Evolutionary conservation across 2,888 invertebrate species (phyloP).

Genomic region (Pycnomerus fuliginosus): DNA sequence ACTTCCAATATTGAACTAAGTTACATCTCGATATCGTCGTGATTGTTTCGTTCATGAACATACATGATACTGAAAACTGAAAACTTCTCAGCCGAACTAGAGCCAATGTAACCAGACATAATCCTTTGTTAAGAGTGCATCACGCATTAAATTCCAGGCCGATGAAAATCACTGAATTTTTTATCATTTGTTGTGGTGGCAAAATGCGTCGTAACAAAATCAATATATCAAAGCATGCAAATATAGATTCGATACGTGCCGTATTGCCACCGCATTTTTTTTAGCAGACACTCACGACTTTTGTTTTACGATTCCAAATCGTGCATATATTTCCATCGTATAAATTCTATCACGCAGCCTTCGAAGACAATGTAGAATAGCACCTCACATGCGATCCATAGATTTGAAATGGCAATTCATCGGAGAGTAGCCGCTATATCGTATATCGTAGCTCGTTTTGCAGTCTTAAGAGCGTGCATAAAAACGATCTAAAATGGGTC

Average conservation of each 20-base stretch:
- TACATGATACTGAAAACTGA: too few relatives aligned
- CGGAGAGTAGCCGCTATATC: not conserved
- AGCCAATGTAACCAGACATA: too few relatives aligned
- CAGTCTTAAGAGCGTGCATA: too few relatives aligned
- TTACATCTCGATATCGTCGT: too few relatives aligned
- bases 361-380: constrained; percentile 5
- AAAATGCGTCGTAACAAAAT: constrained; percentile 3
- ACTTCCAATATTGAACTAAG: too few relatives aligned
- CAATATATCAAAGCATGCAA: constrained; percentile 10
- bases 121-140: too few relatives aligned
- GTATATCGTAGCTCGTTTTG: not conserved
- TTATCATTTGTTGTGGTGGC: not conserved
- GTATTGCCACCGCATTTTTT: constrained; percentile 12
- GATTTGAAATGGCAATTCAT: constrained; percentile 7
- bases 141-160: too few relatives aligned
- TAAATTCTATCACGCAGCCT: constrained; percentile 15
- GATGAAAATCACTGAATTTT: too few relatives aligned
- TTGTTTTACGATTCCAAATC: constrained; percentile 8
- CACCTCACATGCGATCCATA: constrained; percentile 11
- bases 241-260: constrained; percentile 5
- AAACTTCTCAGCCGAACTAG: too few relatives aligned
- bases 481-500: constrained; percentile 8
- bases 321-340: constrained; percentile 11
- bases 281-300: constrained; percentile 4
- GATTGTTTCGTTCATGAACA: too few relatives aligned